Percentiles rank a stretch among this genome's conserved stretches.
Conservation (phyloP, 2,797 vertebrate genomes). For the Hippopotamyrus pictus region DNA sequence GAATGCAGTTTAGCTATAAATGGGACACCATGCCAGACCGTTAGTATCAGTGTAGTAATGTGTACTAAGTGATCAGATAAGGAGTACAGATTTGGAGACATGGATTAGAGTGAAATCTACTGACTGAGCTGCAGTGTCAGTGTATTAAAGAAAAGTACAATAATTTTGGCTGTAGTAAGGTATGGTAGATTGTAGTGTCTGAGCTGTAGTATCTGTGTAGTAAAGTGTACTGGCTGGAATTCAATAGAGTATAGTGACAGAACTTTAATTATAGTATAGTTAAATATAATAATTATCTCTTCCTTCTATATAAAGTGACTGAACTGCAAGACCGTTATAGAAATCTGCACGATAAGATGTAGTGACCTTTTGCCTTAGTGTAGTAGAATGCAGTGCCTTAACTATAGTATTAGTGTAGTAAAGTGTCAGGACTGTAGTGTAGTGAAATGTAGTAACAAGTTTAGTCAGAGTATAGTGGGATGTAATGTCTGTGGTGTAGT, state of each 20-base stretch:
- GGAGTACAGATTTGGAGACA: not conserved
- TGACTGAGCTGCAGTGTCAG: not conserved
- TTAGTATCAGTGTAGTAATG: not conserved
- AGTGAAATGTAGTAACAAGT: not conserved
- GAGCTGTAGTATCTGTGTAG: not conserved
- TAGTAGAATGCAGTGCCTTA: not conserved
- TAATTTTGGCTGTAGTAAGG: not conserved
- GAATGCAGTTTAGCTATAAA: not conserved
- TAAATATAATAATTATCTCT: not conserved
- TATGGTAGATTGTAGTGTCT: not conserved
- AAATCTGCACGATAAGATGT: not conserved
- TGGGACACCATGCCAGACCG: not conserved
- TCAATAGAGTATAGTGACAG: not conserved
- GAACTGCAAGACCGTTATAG: not conserved
- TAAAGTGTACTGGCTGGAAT: not conserved
- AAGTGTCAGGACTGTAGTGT: not conserved
- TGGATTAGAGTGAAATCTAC: not conserved
- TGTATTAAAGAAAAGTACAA: not conserved
- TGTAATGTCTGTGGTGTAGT: not conserved
- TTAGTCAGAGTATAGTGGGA: not conserved
- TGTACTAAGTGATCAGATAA: not conserved
- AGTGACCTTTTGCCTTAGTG: not conserved
- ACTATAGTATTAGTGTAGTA: not conserved
- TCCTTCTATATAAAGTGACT: not conserved
- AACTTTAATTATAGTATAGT: not conserved